Conservation (phyloP, 2,888 invertebrate genomes). For the Rhagium mordax region DNA sequence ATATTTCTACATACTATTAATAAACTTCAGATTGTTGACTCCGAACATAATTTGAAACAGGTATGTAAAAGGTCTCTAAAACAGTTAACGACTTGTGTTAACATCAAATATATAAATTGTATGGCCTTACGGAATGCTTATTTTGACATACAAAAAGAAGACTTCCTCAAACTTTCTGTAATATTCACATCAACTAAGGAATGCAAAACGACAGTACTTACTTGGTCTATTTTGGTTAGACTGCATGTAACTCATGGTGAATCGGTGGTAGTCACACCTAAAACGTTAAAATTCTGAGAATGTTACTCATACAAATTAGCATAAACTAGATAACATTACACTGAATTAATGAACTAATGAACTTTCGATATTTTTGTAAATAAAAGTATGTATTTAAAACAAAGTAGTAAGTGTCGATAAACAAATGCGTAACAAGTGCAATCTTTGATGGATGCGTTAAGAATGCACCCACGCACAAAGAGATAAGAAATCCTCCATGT, state of each 20-base stretch:
- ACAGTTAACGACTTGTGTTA: too few species aligned
- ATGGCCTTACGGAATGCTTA: too few species aligned
- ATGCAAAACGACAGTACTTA: constrained; percentile 73
- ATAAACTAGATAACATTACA: constrained; percentile 1
- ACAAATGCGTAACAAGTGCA: constrained; percentile 37
- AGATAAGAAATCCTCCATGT: constrained; percentile 65
- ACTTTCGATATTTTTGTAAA: neutral
- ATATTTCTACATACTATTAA: neutral
- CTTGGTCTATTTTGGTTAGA: constrained; percentile 86
- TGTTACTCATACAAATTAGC: constrained; percentile 47
- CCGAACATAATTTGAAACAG: too few species aligned
- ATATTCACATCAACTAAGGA: constrained; percentile 11
- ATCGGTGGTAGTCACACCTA: constrained; percentile 61
- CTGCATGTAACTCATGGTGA: constrained; percentile 89
- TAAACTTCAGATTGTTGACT: neutral
- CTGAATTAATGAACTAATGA: neutral
- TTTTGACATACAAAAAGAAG: too few species aligned
- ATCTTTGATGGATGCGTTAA: constrained; percentile 34
- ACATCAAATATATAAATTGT: too few species aligned
- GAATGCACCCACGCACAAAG: constrained; percentile 63
- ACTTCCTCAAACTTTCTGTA: neutral
- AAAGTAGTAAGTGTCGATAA: neutral
- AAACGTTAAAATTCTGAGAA: constrained; percentile 51
- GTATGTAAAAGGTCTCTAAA: too few species aligned
- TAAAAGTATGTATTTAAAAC: neutral